A percentile compares a stretch with the other conserved stretches of the same genome.
Conservation (phyloP, 2,113 vertebrate species). For the Carettochelys insculpta region DNA sequence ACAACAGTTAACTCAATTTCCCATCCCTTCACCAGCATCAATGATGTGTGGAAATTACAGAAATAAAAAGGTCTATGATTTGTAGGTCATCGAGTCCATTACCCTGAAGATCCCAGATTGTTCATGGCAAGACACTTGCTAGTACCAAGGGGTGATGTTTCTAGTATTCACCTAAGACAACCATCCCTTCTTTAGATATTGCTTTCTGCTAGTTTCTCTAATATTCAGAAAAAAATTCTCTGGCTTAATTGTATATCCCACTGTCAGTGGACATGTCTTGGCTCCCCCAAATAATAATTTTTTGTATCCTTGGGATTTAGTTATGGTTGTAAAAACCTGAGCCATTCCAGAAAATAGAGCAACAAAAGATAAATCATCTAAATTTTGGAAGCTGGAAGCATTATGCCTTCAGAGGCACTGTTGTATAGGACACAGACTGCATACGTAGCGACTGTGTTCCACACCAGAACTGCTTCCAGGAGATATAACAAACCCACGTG, state of each 20-base stretch:
- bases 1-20: background rate
- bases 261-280: background rate
- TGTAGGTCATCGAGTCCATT: background rate
- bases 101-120: background rate
- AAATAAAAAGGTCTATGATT: background rate
- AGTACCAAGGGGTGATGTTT: background rate
- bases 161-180: background rate
- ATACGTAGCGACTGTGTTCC: background rate
- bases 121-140: background rate
- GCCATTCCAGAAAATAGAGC: background rate
- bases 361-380: background rate
- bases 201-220: background rate
- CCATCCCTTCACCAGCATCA: background rate
- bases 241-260: background rate
- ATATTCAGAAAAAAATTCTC: background rate
- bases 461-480: background rate
- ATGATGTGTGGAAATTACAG: background rate
- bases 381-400: background rate
- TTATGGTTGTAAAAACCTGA: background rate
- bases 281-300: background rate
- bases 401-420: background rate
- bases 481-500: background rate
- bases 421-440: background rate
- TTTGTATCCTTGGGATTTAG: background rate
- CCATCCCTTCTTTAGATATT: background rate